Evolutionary conservation across 2,113 vertebrate genomes (phyloP).

Genomic region (Tragelaphus buxtoni): DNA sequence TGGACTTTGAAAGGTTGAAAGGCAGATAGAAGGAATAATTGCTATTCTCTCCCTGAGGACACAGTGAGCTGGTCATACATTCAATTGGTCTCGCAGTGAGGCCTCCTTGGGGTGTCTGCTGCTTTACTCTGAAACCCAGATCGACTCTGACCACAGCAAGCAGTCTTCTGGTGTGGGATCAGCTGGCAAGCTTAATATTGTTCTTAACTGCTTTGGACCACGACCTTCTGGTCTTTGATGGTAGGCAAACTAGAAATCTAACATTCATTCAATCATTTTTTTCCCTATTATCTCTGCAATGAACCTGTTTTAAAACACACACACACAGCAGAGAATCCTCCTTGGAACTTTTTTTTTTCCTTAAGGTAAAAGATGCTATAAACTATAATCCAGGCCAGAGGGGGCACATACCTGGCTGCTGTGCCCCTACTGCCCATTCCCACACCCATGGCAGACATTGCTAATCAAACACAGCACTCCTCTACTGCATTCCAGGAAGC

Average conservation of each 20-base stretch:
- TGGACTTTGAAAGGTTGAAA: constrained; percentile 34
- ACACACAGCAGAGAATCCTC: not conserved
- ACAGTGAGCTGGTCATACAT: constrained; percentile 9
- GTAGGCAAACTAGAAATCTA: constrained; percentile 39
- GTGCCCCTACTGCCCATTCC: not conserved
- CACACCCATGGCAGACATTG: not conserved
- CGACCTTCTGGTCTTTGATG: constrained; percentile 40
- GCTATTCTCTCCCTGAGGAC: not conserved
- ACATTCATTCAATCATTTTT: not conserved
- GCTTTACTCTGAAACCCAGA: not conserved
- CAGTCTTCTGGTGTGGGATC: not conserved
- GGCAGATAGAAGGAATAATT: not conserved
- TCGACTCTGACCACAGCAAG: not conserved
- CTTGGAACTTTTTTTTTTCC: not conserved
- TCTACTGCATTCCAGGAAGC: not conserved
- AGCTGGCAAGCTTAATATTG: constrained; percentile 47
- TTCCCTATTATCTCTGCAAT: not conserved
- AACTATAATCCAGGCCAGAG: not conserved
- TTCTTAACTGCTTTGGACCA: not conserved
- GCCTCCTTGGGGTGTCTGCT: not conserved
- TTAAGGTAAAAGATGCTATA: not conserved
- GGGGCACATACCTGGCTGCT: not conserved
- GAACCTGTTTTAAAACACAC: not conserved
- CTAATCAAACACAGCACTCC: not conserved
- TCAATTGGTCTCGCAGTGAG: not conserved